Base-by-base conservation (phyloP, 2,113 vertebrate species). In the Boulengeromyrus knoepffleri region DNA sequence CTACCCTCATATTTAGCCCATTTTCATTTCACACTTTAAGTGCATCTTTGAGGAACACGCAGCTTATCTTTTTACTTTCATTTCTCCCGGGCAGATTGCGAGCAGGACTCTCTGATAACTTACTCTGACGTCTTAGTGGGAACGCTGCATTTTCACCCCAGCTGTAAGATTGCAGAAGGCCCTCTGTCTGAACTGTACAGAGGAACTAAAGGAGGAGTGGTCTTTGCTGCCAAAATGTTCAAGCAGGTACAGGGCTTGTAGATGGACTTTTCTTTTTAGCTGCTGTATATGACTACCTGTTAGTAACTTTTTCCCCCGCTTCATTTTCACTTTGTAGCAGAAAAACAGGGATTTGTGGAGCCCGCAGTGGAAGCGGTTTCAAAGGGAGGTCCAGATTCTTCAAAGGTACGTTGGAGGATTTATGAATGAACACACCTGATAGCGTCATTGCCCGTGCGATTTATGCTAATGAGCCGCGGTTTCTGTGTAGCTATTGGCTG, bases 321-420 rank as follows among this genome's bases (percentile, higher is more conserved):
- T 42, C 27, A 19, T 62, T 66, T 62, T 58, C 45, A 36, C 66
- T 39, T 87, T 0, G 53, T 62, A 27, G 50, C 92, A 95, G 95
- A 90, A 42, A 13, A 92, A 91, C 13, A 90, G 90, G 8, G 50
- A 15, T 1, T 91, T 92, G 24, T 95, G 95, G 93, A 95, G 93
- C 91, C 93, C 94, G 90, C 91, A 94, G 36, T 97, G 95, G 95
- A 95, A 96, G 89, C 88, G 83, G 56, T 96, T 96, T 94, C 94
- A 94, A 88, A 96, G 94, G 91, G 95, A 97, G 92, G 93, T 93
- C 87, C 94, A 97, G 94, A 92, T 95, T 91, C 95, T 97, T 89
- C 92, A 95, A 49, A 91, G 96, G 96, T 95, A 94, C 93, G 96
- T 93, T 91, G 85, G 21, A 17, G 2, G 77, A 46, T 58, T 49